Percentiles rank a stretch among this genome's conserved stretches.
Evolutionary conservation across 2,888 invertebrate genomes (phyloP).

Genomic region (Branchellion lobata): DNA sequence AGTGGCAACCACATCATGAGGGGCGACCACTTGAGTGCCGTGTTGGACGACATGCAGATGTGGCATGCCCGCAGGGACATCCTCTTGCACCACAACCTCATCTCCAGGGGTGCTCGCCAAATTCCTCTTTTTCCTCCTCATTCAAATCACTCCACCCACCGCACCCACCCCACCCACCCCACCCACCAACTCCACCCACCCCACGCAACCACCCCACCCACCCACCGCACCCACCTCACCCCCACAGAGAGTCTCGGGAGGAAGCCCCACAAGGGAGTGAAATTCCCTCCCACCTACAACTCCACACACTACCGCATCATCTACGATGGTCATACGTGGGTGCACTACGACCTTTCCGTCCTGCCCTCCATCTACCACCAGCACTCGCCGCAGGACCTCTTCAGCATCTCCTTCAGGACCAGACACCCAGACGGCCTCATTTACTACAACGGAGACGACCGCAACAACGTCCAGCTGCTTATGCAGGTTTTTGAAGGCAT

Average conservation of each 20-base stretch:
- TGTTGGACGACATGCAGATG: constrained; percentile 56
- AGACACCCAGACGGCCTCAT: constrained; percentile 56
- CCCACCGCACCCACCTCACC: not conserved
- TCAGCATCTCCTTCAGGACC: constrained; percentile 56
- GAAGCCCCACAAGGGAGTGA: not conserved
- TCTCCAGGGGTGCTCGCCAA: constrained; percentile 44
- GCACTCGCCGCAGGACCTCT: constrained; percentile 51
- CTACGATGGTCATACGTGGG: constrained; percentile 55
- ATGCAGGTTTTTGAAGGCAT: constrained; percentile 54
- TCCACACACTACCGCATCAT: constrained; percentile 31
- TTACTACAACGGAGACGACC: constrained; percentile 56
- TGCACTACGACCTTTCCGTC: constrained; percentile 54
- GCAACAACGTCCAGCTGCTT: constrained; percentile 54
- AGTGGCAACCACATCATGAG: constrained; percentile 51
- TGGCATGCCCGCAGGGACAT: constrained; percentile 52
- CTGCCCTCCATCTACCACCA: constrained; percentile 53
- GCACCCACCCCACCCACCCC: too few relatives aligned
- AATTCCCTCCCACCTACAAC: constrained; percentile 15
- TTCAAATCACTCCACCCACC: too few relatives aligned
- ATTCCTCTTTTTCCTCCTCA: too few relatives aligned
- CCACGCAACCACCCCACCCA: not conserved
- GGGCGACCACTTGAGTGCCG: constrained; percentile 53
- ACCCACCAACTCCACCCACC: not conserved
- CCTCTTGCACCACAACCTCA: constrained; percentile 47
- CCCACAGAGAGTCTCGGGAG: not conserved